Evolutionary conservation across 1,140 invertebrate species (phyloP).

Genomic region (Nebria ingens): DNA sequence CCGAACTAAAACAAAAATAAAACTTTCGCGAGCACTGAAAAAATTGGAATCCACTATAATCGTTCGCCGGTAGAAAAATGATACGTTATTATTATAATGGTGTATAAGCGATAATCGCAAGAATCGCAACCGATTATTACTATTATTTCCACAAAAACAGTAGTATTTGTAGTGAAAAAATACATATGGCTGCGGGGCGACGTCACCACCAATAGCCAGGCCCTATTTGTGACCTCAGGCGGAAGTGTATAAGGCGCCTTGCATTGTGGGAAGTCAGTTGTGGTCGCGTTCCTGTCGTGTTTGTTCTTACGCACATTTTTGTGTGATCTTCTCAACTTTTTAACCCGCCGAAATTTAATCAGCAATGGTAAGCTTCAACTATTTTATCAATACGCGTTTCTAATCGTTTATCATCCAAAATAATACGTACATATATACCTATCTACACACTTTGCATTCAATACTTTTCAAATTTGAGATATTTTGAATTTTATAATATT

Average conservation of each 20-base stretch:
- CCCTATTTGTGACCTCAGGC: background rate
- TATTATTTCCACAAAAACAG: background rate
- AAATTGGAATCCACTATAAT: background rate
- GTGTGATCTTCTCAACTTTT: background rate
- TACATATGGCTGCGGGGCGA: background rate
- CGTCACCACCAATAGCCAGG: background rate
- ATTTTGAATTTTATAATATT: too few relatives aligned
- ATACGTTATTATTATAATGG: too few relatives aligned
- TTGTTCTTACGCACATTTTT: too few relatives aligned
- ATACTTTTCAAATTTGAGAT: too few relatives aligned
- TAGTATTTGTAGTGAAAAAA: conserved; percentile 2
- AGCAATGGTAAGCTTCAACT: background rate
- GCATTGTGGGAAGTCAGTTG: background rate
- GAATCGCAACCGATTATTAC: conserved; percentile 1
- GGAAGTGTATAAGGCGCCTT: background rate
- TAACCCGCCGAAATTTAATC: background rate
- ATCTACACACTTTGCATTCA: too few relatives aligned
- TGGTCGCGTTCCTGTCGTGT: background rate
- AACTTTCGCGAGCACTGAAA: too few relatives aligned
- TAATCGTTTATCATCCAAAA: too few relatives aligned
- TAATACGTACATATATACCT: background rate
- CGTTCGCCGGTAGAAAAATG: background rate
- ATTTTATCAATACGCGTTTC: too few relatives aligned
- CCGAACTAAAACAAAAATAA: too few relatives aligned
- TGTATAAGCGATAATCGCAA: too few relatives aligned